phyloP scores from a whole-genome alignment of 1,140 invertebrate genomes.

The Orchestia grillus region DNA sequence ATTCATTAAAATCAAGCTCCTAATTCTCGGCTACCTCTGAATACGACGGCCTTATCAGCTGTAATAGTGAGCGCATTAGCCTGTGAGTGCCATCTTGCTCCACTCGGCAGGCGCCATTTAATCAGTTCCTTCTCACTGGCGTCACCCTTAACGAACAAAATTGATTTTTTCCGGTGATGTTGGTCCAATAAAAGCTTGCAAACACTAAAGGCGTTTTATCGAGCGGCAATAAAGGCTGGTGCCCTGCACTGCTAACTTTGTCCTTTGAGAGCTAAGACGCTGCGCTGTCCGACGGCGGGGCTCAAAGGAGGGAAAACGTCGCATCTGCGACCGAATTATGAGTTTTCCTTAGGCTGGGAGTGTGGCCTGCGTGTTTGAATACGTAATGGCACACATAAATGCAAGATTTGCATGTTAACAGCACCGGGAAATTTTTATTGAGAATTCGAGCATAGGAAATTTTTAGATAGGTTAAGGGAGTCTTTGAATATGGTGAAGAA shows the following conservation, averaged over 20 bases:
- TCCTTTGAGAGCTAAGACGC: no score
- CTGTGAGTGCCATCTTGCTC: neutral
- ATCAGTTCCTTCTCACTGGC: neutral
- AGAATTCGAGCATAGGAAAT: neutral
- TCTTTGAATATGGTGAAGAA: neutral
- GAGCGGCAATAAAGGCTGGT: neutral
- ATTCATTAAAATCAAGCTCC: neutral
- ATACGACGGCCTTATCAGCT: neutral
- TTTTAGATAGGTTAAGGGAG: neutral
- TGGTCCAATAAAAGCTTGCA: slow-evolving; percentile 15
- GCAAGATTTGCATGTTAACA: neutral
- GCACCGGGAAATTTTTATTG: neutral
- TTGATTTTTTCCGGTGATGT: neutral
- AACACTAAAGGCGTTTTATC: slow-evolving; percentile 9
- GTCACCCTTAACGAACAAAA: neutral
- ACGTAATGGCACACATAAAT: neutral
- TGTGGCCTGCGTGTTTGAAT: neutral
- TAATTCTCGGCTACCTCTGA: neutral
- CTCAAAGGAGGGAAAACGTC: neutral
- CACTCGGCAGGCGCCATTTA: neutral
- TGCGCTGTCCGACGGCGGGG: no score
- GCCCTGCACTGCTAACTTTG: neutral
- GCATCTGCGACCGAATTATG: neutral
- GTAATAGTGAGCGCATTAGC: neutral
- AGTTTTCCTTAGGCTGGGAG: neutral